Conservation (phyloP, 2,797 vertebrate species). For the Cygnus olor region DNA sequence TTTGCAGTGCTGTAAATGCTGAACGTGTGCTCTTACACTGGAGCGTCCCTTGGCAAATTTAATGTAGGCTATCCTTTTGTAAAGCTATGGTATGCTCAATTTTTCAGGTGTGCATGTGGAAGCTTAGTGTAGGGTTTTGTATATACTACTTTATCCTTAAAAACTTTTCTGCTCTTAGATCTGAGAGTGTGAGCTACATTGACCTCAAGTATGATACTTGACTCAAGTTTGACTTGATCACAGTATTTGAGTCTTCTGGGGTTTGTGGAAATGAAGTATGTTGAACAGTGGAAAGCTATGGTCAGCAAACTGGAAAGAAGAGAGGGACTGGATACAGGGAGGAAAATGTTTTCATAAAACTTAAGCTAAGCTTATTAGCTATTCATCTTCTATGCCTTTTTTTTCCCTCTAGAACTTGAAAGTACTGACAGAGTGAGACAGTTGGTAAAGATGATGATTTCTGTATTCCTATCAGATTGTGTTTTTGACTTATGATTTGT, state of each 20-base stretch:
- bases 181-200: fast-evolving
- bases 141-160: neutral
- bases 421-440: neutral
- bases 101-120: neutral
- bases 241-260: neutral
- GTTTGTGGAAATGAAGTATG: neutral
- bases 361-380: neutral
- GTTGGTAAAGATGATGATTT: neutral
- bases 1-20: neutral
- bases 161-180: neutral
- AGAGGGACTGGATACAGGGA: neutral
- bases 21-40: neutral
- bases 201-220: neutral
- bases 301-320: neutral
- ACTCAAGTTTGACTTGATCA: neutral
- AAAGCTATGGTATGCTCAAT: neutral
- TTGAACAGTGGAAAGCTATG: neutral
- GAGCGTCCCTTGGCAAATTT: neutral
- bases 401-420: neutral
- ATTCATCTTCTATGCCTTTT: neutral
- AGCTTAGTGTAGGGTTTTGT: neutral
- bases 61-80: neutral
- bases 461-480: neutral
- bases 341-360: neutral
- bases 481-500: neutral